Evolutionary conservation across 1,140 invertebrate species (phyloP), one percentile per base, ranked within the genome.

Genomic region (Caenorhabditis tropicalis): DNA sequence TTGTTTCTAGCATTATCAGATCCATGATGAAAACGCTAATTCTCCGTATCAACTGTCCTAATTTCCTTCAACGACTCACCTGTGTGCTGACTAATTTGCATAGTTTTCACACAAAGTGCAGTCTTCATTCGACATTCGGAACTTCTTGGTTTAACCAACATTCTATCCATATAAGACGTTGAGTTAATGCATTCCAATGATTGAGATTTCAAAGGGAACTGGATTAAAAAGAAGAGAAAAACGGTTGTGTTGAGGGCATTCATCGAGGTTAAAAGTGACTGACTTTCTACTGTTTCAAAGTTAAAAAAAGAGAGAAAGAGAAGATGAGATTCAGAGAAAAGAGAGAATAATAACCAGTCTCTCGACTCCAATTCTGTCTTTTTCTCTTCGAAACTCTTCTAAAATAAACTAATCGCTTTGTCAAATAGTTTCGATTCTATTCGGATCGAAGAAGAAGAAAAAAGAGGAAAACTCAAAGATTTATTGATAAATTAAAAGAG

Each of bases 391-490:
- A 56, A 74, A 74, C 21, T 74, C 29, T 74, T 74, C 19, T 12
- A 74, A 74, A 46, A 39, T 33, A 74, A 43, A 74, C 36, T 74
- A 74, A 74, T 74, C 65, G 65, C 36, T 74, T 74, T 74, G 65
- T 46, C 65, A 74, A 74, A 74, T 43, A 74, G 36, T 74, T 43
- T 21, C 16, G 21, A 27, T 24, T 43, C 19, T 74, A 74, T 74
- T 74, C 15, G 65, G 19, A 65, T 12, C n/a, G 36, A 33, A 19
- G 9, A 36, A 58, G 10, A 29, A 65, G n/a, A 21, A 16, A 19
- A 39, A 60, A 29, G 15, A 3, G 27, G 7, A 2, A 2, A n/a
- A 31, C 29, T 58, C 24, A 58, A 3, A 9, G 21, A 65, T 65
- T 65, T 36, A 65, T 65, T 65, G 9, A 65, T 80, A 80, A 31